phyloP scores from a whole-genome alignment of 2,113 vertebrate genomes.

The Eidolon helvum region DNA sequence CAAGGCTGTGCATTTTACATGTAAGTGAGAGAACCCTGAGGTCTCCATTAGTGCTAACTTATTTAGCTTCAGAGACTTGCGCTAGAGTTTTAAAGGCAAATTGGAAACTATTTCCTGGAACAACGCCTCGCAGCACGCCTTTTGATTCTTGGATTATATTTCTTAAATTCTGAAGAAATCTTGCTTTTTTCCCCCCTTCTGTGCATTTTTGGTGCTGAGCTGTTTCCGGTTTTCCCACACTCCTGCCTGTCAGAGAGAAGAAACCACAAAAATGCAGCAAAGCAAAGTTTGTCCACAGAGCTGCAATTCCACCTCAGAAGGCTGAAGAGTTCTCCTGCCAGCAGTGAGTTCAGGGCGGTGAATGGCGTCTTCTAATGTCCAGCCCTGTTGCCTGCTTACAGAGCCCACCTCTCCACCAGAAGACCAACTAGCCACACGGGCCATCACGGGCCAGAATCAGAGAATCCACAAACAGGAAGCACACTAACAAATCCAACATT shows the following conservation, averaged over 20 bases:
- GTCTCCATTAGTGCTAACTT: constrained; percentile 77
- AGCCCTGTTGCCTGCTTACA: constrained; percentile 56
- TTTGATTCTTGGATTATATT: constrained; percentile 84
- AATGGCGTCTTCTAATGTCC: constrained; percentile 75
- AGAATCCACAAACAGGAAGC: constrained; percentile 6
- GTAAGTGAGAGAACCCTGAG: constrained; percentile 73
- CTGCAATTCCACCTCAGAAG: constrained; percentile 92
- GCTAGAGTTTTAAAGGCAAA: constrained; percentile 82
- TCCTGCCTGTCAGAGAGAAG: constrained; percentile 94
- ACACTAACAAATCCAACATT: constrained; percentile 5
- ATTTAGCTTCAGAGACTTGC: constrained; percentile 70
- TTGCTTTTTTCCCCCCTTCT: constrained; percentile 87
- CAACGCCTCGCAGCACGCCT: constrained; percentile 82
- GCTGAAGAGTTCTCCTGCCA: constrained; percentile 90
- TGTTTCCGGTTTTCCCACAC: constrained; percentile 99
- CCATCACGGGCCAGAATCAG: not conserved
- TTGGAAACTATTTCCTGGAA: constrained; percentile 87
- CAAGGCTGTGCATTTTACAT: constrained; percentile 59
- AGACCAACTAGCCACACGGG: constrained; percentile 41
- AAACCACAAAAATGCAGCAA: constrained; percentile 96
- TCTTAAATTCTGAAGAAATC: constrained; percentile 86
- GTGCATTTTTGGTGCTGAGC: constrained; percentile 91
- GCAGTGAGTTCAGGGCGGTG: constrained; percentile 82
- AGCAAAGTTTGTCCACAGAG: constrained; percentile 90
- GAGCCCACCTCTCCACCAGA: constrained; percentile 35